Evolutionary conservation across 2,113 vertebrate genomes (phyloP), one percentile per base, ranked within the genome.

Genomic region (Pseudopodoces humilis): DNA sequence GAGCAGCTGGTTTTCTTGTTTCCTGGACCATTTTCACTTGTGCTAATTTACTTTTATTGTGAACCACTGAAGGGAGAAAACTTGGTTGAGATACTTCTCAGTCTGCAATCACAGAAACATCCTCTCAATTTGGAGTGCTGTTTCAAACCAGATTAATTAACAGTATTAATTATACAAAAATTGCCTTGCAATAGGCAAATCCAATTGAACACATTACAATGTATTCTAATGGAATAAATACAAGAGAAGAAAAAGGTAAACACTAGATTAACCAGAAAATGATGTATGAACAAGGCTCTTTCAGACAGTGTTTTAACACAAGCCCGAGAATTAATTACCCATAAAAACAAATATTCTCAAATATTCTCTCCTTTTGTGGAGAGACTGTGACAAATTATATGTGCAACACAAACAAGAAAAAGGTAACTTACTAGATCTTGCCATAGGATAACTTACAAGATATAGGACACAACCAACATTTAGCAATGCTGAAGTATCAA

Each of bases 141-240:
- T 89, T 85, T 79, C 63, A 81, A 95, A 67, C 68, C 71, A 94
- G 86, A 95, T 84, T 93, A 92, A 96, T 91, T 95, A 95, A 83
- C 35, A 53, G 71, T n/a, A 95, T 86, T 80, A 88, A 72, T 74
- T 83, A 86, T n/a, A 86, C 13, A 72, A 68, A 88, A 94, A 64
- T 30, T 91, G 30, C 35, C 50, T 86, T 83, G 71, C 35, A 80
- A 90, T 44, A 88, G 47, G 81, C 50, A 94, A 91, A 92, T 77
- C 60, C 77, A 91, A 79, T 31, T 76, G 86, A 92, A 91, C 10
- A 35, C 37, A 72, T 71, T n/a, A 80, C 55, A 75, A 92, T 78
- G 67, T 78, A 77, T 88, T 67, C 44, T 77, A 78, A 80, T 52
- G 28, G 80, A 75, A 95, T 91, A 91, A 91, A 81, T 81, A 90